phyloP scores from a whole-genome alignment of 2,888 invertebrate genomes.

The Operophtera brumata region DNA sequence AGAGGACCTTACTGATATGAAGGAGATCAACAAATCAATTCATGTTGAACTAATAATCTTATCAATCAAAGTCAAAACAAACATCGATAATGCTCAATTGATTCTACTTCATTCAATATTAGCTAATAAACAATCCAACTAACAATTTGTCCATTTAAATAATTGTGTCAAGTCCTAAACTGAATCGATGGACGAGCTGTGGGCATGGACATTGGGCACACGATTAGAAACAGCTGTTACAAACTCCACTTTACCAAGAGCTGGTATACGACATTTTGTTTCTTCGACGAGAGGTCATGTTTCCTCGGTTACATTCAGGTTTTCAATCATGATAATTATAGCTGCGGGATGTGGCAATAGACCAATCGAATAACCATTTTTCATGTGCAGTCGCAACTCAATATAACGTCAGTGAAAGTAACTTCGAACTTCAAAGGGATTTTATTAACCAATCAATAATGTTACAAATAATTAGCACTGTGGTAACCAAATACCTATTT shows the following conservation, averaged over 20 bases:
- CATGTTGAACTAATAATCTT: constrained; percentile 5
- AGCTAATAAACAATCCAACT: constrained; percentile 16
- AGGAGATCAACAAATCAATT: constrained; percentile 10
- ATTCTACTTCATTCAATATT: constrained; percentile 12
- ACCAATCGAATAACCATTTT: constrained; percentile 51
- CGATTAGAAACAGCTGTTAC: constrained; percentile 40
- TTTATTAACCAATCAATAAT: constrained; percentile 27
- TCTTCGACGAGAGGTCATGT: constrained; percentile 33
- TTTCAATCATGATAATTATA: constrained; percentile 41
- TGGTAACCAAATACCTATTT: too few species aligned
- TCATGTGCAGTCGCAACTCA: constrained; percentile 33
- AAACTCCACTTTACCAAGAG: constrained; percentile 35
- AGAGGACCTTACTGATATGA: neutral
- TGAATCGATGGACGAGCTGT: constrained; percentile 23
- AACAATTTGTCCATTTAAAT: constrained; percentile 31
- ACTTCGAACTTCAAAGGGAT: constrained; percentile 25
- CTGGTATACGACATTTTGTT: constrained; percentile 27
- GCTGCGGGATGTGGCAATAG: constrained; percentile 43
- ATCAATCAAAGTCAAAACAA: constrained; percentile 10
- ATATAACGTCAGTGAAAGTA: constrained; percentile 40
- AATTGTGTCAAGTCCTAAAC: constrained; percentile 26
- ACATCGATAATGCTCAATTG: constrained; percentile 14
- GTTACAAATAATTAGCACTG: constrained; percentile 24
- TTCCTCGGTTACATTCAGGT: constrained; percentile 32
- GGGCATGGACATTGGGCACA: constrained; percentile 4